Conservation (phyloP, 2,797 vertebrate species). For the Pantherophis vulpinus region DNA sequence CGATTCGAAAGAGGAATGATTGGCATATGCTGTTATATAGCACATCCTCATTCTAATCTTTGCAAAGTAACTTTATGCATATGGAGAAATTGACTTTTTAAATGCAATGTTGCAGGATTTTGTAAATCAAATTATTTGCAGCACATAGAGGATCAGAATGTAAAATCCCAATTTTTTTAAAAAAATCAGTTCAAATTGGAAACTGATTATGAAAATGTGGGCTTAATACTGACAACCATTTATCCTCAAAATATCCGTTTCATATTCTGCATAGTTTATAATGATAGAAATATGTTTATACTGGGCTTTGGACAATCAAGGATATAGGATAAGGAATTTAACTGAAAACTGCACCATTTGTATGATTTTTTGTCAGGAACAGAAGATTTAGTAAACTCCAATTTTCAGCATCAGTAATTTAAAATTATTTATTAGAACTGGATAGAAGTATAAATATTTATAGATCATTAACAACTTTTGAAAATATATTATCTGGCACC, state of each 20-base stretch:
- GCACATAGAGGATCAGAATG: neutral
- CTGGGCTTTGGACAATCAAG: neutral
- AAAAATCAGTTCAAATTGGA: neutral
- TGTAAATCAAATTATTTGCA: neutral
- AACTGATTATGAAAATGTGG: neutral
- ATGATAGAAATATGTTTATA: neutral
- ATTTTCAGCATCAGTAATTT: neutral
- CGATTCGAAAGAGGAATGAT: neutral
- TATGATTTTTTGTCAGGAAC: neutral
- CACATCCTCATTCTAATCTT: neutral
- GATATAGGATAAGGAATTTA: neutral
- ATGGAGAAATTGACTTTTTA: neutral
- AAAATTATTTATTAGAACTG: neutral
- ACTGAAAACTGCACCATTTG: neutral
- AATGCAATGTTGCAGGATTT: neutral
- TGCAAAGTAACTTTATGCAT: neutral
- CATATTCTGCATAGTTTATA: neutral
- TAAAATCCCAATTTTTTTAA: neutral
- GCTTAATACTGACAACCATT: neutral
- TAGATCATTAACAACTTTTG: neutral
- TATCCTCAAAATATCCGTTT: neutral
- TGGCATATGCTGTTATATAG: neutral
- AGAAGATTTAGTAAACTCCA: neutral
- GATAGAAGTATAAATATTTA: neutral
- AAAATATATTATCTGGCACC: neutral